Base-by-base conservation (phyloP, 2,797 vertebrate species). In the Loriculus beryllinus region DNA sequence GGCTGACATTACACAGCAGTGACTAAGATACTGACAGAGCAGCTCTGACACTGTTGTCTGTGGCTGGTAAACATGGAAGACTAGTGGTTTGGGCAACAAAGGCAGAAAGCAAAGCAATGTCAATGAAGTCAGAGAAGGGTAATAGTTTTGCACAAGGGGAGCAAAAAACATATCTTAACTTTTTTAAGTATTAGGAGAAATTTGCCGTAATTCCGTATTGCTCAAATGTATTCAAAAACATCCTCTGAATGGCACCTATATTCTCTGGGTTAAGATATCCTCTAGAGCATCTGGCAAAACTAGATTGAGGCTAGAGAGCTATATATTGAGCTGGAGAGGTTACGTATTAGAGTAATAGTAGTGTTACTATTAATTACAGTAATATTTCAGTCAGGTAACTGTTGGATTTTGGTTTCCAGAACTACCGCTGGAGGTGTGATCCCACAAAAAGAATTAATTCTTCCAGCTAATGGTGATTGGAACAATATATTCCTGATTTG, bases 221-320 rank as follows among this genome's bases (percentile, higher is more conserved):
- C 12, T 79, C 42, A 22, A 25, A 14, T 1, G 0, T 59, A 28
- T 47, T 82, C 42, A 29, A 11, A 85, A 31, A 22, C 5, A 51
- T 20, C 43, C 26, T 52, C 18, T 72, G 12, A 87, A n/a, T 9
- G 4, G 4, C 0, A 1, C 47, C 23, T 47, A 2, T 40, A 6
- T 80, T 87, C 90, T 59, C 18, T 56, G n/a, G 4, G 19, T 40
- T 82, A 29, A 48, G 56, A 47, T 6, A 19, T 56, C 26, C 14
- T 59, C 10, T 70, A 48, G 59, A 72, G 8, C 6, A 33, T 18
- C 47, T 60, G 60, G 13, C 3, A 79, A 81, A 83, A 71, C 54
- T 23, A 60, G 8, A 37, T 3, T 0, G 3, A 57, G 29, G 29
- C 21, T 45, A 71, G 67, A 74, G 40, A 90, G 47, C 8, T 63